Base-by-base conservation (phyloP, 1,140 invertebrate genomes). In the Tetranychus cinnabarinus region DNA sequence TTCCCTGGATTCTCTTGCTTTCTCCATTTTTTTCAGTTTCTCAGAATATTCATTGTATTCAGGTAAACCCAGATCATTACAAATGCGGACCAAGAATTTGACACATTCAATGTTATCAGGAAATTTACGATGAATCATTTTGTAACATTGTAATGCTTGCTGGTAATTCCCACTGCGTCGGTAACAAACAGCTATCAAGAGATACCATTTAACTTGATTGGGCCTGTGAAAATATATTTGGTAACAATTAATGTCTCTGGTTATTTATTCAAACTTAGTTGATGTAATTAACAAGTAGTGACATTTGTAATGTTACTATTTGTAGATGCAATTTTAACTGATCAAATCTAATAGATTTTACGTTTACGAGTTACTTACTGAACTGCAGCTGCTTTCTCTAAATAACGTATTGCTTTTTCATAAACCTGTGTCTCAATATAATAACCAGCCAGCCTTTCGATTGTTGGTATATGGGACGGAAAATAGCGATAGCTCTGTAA, bases 401-500 rank as follows among this genome's bases (percentile, higher is more conserved):
- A 92, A 72, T 86, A 92, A 34, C 76, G 76, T 48, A 92, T 78
- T 4, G 90, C 88, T 73, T 90, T 90, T 70, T 95, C 90, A 48
- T 85, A 81, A 68, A 85, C 80, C 74, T 90, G 84, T 67, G 88
- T 80, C 67, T 90, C 85, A 60, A 92, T 83, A 68, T 88, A 90
- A 71, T 93, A 91, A 0, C 85, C 85, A 52, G 85, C 87, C 36
- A 96, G 76, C 81, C 89, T 95, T 69, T 90, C 85, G 61, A 95
- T 85, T 0, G 88, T 86, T 61, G 82, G 80, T 54, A 92, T 80
- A 73, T 88, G 86, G 46, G 85, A 85, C 57, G 91, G 89, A 72
- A 85, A 88, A 69, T 86, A 85, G 66, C 88, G 80, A 72, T 85
- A 88, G 5, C 87, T 84, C 81, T 87, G 66, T 23, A 63, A 73